Evolutionary conservation across 1,140 invertebrate species (phyloP).

Genomic region (Tetranychus urticae): DNA sequence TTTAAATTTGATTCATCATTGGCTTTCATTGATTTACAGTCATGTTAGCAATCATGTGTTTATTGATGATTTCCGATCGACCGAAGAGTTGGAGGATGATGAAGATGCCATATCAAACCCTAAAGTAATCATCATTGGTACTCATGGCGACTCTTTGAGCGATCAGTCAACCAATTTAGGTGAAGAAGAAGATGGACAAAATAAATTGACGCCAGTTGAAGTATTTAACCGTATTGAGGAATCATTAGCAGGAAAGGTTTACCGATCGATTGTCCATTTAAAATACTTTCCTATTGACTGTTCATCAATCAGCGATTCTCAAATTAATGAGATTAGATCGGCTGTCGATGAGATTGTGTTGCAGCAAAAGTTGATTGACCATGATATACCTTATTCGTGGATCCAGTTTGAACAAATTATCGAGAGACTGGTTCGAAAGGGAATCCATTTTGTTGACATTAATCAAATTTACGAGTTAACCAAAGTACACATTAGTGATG

Average conservation of each 20-base stretch:
- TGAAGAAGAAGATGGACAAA: no score
- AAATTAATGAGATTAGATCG: background rate
- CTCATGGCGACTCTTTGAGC: constrained; percentile 7
- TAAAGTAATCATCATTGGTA: constrained; percentile 6
- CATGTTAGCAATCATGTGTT: constrained; percentile 1
- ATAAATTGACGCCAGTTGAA: constrained; percentile 5
- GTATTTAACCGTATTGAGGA: constrained; percentile 4
- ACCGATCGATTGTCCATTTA: background rate
- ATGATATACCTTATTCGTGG: constrained; percentile 22
- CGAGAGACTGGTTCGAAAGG: constrained; percentile 16
- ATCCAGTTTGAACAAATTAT: constrained; percentile 22
- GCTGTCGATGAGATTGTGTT: constrained; percentile 1
- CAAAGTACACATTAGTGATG: constrained; percentile 4
- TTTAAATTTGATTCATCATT: constrained; percentile 11
- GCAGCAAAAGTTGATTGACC: constrained; percentile 1
- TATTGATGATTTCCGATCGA: background rate
- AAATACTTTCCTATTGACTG: constrained; percentile 6
- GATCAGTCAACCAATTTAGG: constrained; percentile 2
- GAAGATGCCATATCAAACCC: background rate
- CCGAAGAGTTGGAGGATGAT: background rate
- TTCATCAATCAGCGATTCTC: background rate
- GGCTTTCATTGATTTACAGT: constrained; percentile 12
- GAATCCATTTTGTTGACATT: constrained; percentile 19
- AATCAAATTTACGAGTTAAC: constrained; percentile 11
- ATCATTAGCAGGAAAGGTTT: constrained; percentile 3